Conservation (phyloP, 2,797 vertebrate genomes). For the Semotilus atromaculatus region DNA sequence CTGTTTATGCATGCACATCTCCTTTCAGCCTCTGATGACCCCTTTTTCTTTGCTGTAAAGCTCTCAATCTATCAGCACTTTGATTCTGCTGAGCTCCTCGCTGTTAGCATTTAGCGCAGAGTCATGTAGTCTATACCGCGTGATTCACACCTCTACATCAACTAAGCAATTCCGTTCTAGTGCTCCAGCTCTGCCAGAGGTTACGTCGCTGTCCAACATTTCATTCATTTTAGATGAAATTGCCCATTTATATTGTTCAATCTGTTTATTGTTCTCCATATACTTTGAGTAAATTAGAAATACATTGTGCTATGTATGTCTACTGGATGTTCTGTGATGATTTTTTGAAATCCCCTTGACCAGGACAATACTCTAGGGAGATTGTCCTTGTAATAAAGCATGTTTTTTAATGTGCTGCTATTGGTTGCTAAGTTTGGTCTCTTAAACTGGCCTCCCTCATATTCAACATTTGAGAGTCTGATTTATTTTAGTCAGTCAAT, state of each 20-base stretch:
- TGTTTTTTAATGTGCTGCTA: background rate
- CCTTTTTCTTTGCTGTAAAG: conserved; percentile 40
- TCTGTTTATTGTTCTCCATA: background rate
- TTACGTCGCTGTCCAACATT: background rate
- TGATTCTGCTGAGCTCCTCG: conserved; percentile 36
- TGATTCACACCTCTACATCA: conserved; percentile 13
- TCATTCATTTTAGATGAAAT: background rate
- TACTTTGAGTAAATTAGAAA: background rate
- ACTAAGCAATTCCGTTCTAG: background rate
- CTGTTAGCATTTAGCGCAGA: conserved; percentile 14
- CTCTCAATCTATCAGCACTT: conserved; percentile 43
- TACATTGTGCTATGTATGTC: background rate
- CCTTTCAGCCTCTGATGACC: conserved; percentile 60
- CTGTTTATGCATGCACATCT: conserved; percentile 50
- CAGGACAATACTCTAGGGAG: background rate
- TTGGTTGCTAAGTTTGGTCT: background rate
- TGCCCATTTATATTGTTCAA: background rate
- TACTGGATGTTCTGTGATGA: background rate
- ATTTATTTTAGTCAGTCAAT: background rate
- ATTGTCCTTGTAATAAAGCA: background rate
- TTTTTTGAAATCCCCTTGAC: background rate
- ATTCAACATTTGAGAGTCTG: background rate
- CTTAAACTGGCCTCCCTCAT: background rate
- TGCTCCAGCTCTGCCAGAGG: background rate
- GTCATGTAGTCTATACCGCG: conserved; percentile 12